Base-by-base conservation (phyloP, 2,113 vertebrate genomes). In the Odocoileus virginianus region DNA sequence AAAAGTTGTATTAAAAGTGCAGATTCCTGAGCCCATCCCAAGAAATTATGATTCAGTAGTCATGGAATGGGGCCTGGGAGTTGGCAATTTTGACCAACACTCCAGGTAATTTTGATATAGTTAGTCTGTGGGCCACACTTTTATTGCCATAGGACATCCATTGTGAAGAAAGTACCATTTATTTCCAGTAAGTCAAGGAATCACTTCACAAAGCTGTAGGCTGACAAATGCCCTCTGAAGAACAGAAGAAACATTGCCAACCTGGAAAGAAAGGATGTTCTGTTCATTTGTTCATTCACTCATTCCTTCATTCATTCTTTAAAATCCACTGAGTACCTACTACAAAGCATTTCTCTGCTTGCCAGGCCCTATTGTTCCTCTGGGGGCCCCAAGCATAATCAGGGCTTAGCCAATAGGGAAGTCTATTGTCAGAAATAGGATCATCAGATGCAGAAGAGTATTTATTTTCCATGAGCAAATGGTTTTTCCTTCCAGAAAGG, bases 131-230 rank as follows among this genome's bases (percentile, higher is more conserved):
- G 43, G 33, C 40, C 55, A 57, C 40, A 71, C 23, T 90, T 84
- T n/a, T 36, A 60, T 27, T 58, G 84, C 21, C 17, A 43, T 19
- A 43, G 9, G 61, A 25, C 36, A 84, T 57, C 40, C 25, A 40
- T 40, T 78, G 45, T 61, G 30, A 95, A 45, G 40, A 88, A 91
- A 91, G 21, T 36, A 71, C n/a, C 33, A 58, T 84, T 58, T 89
- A 61, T 91, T 97, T 92, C 90, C 64, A n/a, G 3, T 28, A 74
- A 90, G 33, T 89, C 84, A 95, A 58, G 74, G 74, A 93, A 97
- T 40, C 47, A 30, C 36, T 92, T 90, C 74, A 43, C 55, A 82
- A 52, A 87, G 54, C 87, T 81, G 84, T 1, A 40, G 50, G 54
- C 33, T 88, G 12, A 54, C 50, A 58, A 79, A n/a, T 13, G 28